These are phyloP conservation scores for Phthorimaea operculella DNA, from an alignment of 1,140 invertebrate species.

Conservation along the genomic window DNA sequence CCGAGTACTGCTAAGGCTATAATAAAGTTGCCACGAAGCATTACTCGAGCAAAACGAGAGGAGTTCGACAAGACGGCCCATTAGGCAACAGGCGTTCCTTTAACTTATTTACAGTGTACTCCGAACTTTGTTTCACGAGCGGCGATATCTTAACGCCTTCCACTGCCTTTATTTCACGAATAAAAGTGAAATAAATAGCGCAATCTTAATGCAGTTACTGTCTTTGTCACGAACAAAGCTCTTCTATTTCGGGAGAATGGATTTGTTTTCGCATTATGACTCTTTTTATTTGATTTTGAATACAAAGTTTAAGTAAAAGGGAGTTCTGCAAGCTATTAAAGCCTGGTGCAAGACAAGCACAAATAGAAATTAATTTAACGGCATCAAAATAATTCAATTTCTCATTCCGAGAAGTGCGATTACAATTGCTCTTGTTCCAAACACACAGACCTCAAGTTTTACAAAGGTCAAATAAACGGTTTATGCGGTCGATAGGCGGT, in stretches of 20 bases:
- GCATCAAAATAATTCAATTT: too few species aligned
- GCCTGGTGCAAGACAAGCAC: too few species aligned
- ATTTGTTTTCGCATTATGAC: neutral
- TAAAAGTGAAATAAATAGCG: slow-evolving; percentile 5
- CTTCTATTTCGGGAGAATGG: neutral
- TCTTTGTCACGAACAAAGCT: neutral
- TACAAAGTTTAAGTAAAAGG: too few species aligned
- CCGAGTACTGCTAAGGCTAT: slow-evolving; percentile 20
- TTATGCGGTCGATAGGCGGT: neutral
- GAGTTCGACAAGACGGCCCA: slow-evolving; percentile 26
- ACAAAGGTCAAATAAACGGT: neutral
- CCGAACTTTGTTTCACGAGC: slow-evolving; percentile 14
- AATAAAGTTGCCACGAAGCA: slow-evolving; percentile 36
- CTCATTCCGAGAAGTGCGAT: too few species aligned
- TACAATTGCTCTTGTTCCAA: too few species aligned
- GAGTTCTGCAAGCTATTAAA: too few species aligned
- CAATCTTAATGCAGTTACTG: slow-evolving; percentile 1
- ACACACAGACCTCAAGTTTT: too few species aligned
- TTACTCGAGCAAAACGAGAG: slow-evolving; percentile 28
- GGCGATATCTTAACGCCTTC: slow-evolving; percentile 4
- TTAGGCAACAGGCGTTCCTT: slow-evolving; percentile 37
- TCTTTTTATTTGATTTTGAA: too few species aligned
- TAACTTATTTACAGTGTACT: slow-evolving; percentile 38
- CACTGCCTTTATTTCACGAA: neutral
- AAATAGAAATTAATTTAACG: too few species aligned